phyloP scores from a whole-genome alignment of 1,140 invertebrate species.

The Sesamia nonagrioides region DNA sequence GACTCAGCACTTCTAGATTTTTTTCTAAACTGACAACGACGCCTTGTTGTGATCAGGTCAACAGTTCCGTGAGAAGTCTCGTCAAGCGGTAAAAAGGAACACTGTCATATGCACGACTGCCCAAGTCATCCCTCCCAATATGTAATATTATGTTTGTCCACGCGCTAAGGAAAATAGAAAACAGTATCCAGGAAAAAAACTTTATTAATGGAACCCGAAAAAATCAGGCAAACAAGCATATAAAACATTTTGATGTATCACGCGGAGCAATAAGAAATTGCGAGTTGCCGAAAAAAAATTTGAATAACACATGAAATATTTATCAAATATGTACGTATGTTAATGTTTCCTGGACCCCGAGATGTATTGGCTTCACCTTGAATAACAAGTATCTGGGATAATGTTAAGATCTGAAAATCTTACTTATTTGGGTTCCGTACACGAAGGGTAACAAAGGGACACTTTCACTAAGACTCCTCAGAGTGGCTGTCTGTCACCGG shows the following conservation, averaged over 20 bases:
- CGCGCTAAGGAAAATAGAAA: not conserved
- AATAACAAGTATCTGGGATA: slow-evolving; percentile 50
- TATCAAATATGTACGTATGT: slow-evolving; percentile 55
- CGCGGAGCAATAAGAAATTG: slow-evolving; percentile 46
- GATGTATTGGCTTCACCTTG: slow-evolving; percentile 61
- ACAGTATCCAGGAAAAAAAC: not conserved
- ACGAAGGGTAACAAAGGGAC: no score
- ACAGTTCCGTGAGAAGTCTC: no score
- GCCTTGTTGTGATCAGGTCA: no score
- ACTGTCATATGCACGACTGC: not conserved
- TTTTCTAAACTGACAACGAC: no score
- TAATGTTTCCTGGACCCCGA: slow-evolving; percentile 52
- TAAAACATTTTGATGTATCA: slow-evolving; percentile 58
- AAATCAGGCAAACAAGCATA: slow-evolving; percentile 51
- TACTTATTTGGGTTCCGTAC: not conserved
- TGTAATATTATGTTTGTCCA: not conserved
- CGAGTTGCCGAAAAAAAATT: slow-evolving; percentile 59
- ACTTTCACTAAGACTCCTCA: no score
- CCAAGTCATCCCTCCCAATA: not conserved
- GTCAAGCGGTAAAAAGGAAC: no score
- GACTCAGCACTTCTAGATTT: no score
- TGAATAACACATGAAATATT: slow-evolving; percentile 72
- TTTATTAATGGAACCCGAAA: not conserved
- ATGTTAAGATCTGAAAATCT: not conserved
- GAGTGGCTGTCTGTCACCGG: no score